Evolutionary conservation across 2,797 vertebrate species (phyloP), one percentile per base, ranked within the genome.

Genomic region (Synanceia verrucosa): DNA sequence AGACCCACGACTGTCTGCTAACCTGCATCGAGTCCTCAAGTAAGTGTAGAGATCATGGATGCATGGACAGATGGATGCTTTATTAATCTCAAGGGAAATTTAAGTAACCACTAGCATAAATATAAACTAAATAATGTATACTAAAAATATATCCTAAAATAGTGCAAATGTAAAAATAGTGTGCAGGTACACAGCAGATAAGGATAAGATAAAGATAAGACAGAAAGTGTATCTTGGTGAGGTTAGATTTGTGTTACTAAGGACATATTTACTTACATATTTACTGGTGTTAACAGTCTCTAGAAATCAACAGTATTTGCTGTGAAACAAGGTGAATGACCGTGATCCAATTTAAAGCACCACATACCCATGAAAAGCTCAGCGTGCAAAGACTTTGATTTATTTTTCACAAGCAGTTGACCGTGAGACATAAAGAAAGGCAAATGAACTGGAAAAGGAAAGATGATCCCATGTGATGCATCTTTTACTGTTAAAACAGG

Each of bases 11-110:
- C 94, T 98, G 31, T 98, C 97, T 36, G 97, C 97, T 34, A 98
- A 98, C 92, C 93, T 98, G 77, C 97, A 98, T 91, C 93, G 96
- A 82, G 96, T 98, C 64, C 93, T 98, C 48, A 98, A 98, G 97
- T 98, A 91, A 96, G 97, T 92, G 1, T 60, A 12, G 28, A 24
- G 21, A 1, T 68, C 12, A 43, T 21, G 23, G 11, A 29, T 33
- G 39, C 1, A 2, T 12, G n/a, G n/a, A n/a, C n/a, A n/a, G n/a
- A n/a, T n/a, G n/a, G n/a, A n/a, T n/a, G n/a, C n/a, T n/a, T n/a
- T n/a, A n/a, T n/a, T n/a, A n/a, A n/a, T n/a, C n/a, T n/a, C n/a
- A n/a, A n/a, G n/a, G n/a, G n/a, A n/a, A n/a, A n/a, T n/a, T n/a
- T n/a, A n/a, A n/a, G n/a, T n/a, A n/a, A n/a, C n/a, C n/a, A n/a